Conservation (phyloP, 2,797 vertebrate species). For the Acanthurus leucopareius region DNA sequence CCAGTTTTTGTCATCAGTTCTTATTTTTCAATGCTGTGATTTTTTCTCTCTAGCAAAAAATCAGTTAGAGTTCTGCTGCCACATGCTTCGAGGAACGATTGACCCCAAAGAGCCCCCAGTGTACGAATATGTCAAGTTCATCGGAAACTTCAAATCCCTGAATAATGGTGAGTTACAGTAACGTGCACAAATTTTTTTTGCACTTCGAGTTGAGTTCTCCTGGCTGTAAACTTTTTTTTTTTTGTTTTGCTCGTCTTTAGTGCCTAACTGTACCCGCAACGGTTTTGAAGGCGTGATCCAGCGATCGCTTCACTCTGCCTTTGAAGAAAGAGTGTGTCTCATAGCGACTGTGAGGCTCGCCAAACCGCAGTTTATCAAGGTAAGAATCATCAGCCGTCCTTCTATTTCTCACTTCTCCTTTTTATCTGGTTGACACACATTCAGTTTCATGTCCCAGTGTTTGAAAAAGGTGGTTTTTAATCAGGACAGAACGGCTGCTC, state of each 20-base stretch:
- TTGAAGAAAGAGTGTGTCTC: constrained; percentile 96
- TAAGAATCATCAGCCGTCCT: constrained; percentile 56
- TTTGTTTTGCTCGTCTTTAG: constrained; percentile 78
- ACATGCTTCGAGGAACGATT: constrained; percentile 95
- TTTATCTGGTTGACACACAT: constrained; percentile 34
- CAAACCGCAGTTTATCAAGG: constrained; percentile 99
- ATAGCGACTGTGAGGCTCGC: constrained; percentile 96
- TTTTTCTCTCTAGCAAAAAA: constrained; percentile 89
- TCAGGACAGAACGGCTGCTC: constrained; percentile 33
- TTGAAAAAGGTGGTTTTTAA: constrained; percentile 37
- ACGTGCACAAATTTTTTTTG: too few relatives aligned
- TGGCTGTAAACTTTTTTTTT: too few relatives aligned
- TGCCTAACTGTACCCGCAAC: constrained; percentile 91
- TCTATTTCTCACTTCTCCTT: constrained; percentile 37
- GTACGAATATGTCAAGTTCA: constrained; percentile 97
- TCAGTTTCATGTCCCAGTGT: constrained; percentile 11
- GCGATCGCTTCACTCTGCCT: constrained; percentile 90
- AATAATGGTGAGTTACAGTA: constrained; percentile 88
- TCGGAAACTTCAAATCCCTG: constrained; percentile 98
- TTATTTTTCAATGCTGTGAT: too few relatives aligned
- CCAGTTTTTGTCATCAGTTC: background rate
- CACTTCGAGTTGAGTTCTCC: too few relatives aligned
- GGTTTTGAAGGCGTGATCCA: constrained; percentile 96
- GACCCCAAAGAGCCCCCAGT: constrained; percentile 94
- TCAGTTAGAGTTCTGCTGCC: constrained; percentile 97